Conservation (phyloP, 1,140 invertebrate species). For the Drosophila aff. region DNA sequence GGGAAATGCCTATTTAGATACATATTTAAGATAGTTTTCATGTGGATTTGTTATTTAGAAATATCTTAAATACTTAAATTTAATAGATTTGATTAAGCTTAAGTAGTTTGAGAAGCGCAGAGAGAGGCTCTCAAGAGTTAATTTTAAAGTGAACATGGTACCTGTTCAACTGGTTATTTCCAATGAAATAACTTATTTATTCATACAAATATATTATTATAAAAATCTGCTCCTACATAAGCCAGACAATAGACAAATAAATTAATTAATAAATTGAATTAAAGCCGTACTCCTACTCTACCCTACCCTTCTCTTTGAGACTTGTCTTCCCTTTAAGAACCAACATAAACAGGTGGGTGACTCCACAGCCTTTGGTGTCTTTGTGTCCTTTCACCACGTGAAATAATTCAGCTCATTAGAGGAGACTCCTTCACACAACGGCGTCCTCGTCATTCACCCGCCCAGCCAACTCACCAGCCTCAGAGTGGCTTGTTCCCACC, state of each 20-base stretch:
- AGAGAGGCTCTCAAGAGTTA: background rate
- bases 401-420: slow-evolving; percentile 47
- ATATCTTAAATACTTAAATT: background rate
- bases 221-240: too few species aligned
- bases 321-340: background rate
- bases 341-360: slow-evolving; percentile 4
- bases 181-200: background rate
- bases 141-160: background rate
- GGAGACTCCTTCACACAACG: slow-evolving; percentile 7
- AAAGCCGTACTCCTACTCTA: background rate
- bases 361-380: background rate
- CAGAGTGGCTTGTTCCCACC: slow-evolving; percentile 26
- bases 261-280: background rate
- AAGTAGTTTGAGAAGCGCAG: too few species aligned
- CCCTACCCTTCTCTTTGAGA: background rate
- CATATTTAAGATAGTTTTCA: background rate
- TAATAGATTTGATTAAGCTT: background rate
- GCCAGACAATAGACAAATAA: too few species aligned
- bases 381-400: slow-evolving; percentile 13
- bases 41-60: background rate
- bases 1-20: background rate
- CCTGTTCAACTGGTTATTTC: too few species aligned
- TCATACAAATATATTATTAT: background rate
- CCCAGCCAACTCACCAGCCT: background rate
- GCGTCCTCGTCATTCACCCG: slow-evolving; percentile 1